Percentiles rank a stretch among this genome's conserved stretches.
phyloP scores from a whole-genome alignment of 1,140 invertebrate species.

The Aphis craccivora region DNA sequence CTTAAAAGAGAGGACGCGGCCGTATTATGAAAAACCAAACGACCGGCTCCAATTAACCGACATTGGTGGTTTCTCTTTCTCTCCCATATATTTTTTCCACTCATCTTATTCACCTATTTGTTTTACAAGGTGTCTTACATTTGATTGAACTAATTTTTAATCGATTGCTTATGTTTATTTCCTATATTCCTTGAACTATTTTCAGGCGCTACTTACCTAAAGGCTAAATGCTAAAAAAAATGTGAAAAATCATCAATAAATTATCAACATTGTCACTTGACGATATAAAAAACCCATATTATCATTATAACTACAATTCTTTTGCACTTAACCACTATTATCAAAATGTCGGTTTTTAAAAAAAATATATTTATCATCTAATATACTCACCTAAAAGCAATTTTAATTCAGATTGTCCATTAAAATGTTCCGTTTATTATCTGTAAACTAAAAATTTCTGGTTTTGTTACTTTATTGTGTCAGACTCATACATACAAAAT shows the following conservation, averaged over 20 bases:
- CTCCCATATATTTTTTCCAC: conserved; percentile 9
- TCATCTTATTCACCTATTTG: background rate
- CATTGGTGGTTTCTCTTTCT: conserved; percentile 57
- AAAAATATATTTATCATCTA: background rate
- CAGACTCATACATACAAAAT: background rate
- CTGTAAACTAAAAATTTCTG: background rate
- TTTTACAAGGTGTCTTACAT: conserved; percentile 45
- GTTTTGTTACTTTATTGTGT: background rate
- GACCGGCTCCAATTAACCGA: conserved; percentile 57
- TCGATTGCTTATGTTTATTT: conserved; percentile 26
- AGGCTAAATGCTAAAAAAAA: background rate
- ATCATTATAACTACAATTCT: background rate
- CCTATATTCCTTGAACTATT: conserved; percentile 54
- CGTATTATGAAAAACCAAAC: conserved; percentile 55
- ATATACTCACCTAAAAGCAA: background rate
- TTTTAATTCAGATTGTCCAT: background rate
- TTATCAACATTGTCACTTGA: background rate
- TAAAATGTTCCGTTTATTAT: background rate
- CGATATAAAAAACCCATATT: background rate
- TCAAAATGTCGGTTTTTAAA: background rate
- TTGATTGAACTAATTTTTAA: conserved; percentile 32
- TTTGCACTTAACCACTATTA: background rate
- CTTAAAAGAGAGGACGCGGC: conserved; percentile 56
- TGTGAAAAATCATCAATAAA: background rate
- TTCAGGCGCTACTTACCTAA: background rate